A percentile compares a stretch with the other conserved stretches of the same genome.
Conservation (phyloP, 2,797 vertebrate species). For the Pipistrellus pygmaeus region DNA sequence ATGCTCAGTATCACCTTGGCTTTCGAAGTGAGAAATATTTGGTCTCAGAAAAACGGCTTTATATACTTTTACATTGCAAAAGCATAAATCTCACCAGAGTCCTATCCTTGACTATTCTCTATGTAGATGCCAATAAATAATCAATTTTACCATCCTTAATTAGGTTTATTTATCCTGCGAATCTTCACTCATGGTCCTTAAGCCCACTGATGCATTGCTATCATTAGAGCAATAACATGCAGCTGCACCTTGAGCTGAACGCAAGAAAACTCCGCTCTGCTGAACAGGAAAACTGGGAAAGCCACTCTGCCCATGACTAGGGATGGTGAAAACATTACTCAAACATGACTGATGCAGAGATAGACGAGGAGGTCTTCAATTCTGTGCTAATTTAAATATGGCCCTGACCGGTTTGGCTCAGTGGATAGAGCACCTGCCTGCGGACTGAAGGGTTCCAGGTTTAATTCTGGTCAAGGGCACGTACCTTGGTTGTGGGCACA, state of each 20-base stretch:
- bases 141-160: background rate
- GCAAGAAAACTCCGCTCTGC: background rate
- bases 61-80: background rate
- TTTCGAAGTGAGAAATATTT: slow-evolving; percentile 6
- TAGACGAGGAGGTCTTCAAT: background rate
- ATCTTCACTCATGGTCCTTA: slow-evolving; percentile 1
- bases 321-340: background rate
- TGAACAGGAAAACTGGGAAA: slow-evolving; percentile 36
- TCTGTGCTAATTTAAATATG: slow-evolving; percentile 17
- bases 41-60: background rate
- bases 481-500: too few relatives aligned
- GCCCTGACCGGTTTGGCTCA: too few relatives aligned
- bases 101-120: background rate
- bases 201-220: background rate
- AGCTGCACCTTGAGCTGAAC: background rate
- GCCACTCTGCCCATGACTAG: background rate
- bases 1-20: background rate
- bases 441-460: too few relatives aligned
- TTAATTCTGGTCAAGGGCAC: too few relatives aligned
- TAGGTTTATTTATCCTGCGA: background rate
- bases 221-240: background rate
- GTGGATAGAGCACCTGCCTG: too few relatives aligned
- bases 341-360: background rate
- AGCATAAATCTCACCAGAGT: background rate
- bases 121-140: background rate